A percentile compares a stretch with the other conserved stretches of the same genome.
Evolutionary conservation across 2,797 vertebrate genomes (phyloP).

Genomic region (Selene dorsalis): DNA sequence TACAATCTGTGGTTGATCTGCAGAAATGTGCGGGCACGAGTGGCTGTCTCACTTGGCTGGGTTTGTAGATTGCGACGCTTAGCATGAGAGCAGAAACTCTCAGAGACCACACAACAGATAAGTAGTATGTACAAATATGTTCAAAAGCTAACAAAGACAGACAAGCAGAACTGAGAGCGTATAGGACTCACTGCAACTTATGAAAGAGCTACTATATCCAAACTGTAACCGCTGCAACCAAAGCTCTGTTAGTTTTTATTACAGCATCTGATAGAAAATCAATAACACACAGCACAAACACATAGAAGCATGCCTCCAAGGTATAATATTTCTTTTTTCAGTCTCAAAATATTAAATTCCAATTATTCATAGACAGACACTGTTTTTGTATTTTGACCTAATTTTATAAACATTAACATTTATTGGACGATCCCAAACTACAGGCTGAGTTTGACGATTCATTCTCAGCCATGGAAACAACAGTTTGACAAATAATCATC

Average conservation of each 20-base stretch:
- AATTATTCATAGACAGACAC: background rate
- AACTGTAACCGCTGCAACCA: background rate
- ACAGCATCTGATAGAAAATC: background rate
- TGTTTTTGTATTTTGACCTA: background rate
- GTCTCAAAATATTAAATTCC: background rate
- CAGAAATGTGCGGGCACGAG: constrained; percentile 38
- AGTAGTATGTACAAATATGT: constrained; percentile 26
- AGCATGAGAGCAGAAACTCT: constrained; percentile 28
- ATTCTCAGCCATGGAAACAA: too few relatives aligned
- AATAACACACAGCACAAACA: background rate
- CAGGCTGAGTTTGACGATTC: too few relatives aligned
- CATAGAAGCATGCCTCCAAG: background rate
- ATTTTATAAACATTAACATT: background rate
- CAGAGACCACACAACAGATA: constrained; percentile 32
- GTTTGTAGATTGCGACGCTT: constrained; percentile 22
- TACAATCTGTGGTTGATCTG: constrained; percentile 67
- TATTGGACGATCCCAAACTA: background rate
- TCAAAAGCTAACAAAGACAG: constrained; percentile 12
- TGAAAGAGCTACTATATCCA: background rate
- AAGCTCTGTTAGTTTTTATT: background rate
- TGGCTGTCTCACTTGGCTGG: constrained; percentile 43
- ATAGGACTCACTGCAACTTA: constrained; percentile 18
- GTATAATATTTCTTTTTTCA: background rate
- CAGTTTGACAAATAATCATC: too few relatives aligned
- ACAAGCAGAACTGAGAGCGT: background rate